Evolutionary conservation across 2,113 vertebrate species (phyloP).

Genomic region (Bucco capensis): DNA sequence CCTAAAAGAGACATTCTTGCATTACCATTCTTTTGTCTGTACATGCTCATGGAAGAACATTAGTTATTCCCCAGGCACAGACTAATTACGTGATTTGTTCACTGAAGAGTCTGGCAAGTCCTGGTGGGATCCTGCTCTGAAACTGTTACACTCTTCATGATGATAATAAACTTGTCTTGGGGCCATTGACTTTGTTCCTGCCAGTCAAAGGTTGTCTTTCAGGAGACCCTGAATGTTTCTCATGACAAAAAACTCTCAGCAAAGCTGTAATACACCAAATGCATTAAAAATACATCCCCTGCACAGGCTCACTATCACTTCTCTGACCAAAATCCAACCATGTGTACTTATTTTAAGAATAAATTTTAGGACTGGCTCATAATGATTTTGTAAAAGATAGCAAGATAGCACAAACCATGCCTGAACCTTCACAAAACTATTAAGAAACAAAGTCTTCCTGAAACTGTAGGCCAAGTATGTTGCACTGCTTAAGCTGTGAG

Average conservation of each 20-base stretch:
- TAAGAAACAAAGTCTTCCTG: background rate
- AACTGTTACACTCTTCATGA: background rate
- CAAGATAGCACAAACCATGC: background rate
- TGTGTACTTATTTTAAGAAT: background rate
- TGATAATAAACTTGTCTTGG: background rate
- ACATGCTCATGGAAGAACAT: background rate
- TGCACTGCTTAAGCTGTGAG: background rate
- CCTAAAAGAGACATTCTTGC: background rate
- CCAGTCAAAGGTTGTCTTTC: background rate
- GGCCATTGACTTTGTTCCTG: background rate
- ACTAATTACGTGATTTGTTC: background rate
- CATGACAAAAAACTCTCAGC: background rate
- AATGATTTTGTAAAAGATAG: background rate
- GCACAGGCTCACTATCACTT: background rate
- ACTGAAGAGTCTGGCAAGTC: background rate
- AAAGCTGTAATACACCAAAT: background rate
- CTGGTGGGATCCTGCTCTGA: background rate
- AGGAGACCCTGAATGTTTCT: background rate
- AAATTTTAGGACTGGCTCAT: background rate
- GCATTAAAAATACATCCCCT: background rate
- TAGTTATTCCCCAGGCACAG: background rate
- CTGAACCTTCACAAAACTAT: background rate
- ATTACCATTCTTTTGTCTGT: background rate
- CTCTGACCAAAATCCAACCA: background rate
- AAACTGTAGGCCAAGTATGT: background rate